Conservation (phyloP, 2,888 invertebrate species). For the Parnassius smintheus region DNA sequence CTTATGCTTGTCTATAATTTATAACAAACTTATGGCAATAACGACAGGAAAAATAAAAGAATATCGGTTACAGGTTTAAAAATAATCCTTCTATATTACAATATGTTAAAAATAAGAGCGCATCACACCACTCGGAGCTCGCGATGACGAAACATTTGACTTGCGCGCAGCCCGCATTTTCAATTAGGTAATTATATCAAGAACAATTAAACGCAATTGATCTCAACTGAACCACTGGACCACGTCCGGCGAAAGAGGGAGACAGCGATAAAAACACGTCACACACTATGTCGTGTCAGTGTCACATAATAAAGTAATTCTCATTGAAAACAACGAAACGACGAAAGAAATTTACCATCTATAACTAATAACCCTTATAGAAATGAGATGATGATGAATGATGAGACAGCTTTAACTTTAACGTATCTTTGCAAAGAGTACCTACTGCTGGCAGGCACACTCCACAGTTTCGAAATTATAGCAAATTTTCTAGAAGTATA, state of each 20-base stretch:
- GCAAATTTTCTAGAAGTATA: too few species aligned
- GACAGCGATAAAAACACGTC: conserved; percentile 32
- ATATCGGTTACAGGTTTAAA: not conserved
- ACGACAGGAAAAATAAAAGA: not conserved
- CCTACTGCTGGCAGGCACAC: too few species aligned
- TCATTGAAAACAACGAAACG: not conserved
- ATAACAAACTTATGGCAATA: not conserved
- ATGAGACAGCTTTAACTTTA: too few species aligned
- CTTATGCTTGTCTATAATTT: conserved; percentile 3
- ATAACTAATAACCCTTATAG: too few species aligned
- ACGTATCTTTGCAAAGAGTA: too few species aligned
- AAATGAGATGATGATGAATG: too few species aligned
- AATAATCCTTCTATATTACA: not conserved
- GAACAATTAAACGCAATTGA: conserved; percentile 77
- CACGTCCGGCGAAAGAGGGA: conserved; percentile 41
- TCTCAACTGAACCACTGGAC: conserved; percentile 63
- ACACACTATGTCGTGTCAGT: conserved; percentile 3
- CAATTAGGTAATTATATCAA: conserved; percentile 75
- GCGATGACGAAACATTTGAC: conserved; percentile 22
- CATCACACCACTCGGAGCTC: not conserved
- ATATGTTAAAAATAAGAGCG: not conserved
- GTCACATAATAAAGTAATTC: conserved; percentile 8
- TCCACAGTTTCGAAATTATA: too few species aligned
- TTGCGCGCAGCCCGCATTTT: conserved; percentile 36
- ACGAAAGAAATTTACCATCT: too few species aligned